Base-by-base conservation (phyloP, 2,113 vertebrate genomes). In the Hypomesus transpacificus region DNA sequence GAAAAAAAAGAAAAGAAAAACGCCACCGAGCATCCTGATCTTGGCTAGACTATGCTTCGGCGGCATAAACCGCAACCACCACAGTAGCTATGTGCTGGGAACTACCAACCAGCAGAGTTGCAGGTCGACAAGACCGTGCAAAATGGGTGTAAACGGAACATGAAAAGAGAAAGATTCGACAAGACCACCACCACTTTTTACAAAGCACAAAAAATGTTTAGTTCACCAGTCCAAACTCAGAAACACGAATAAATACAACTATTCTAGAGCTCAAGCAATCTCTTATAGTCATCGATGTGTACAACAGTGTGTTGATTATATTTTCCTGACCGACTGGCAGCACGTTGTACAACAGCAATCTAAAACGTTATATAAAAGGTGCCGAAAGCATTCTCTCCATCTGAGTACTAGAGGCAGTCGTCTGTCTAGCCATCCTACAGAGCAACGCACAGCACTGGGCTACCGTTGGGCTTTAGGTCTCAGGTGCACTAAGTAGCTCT, bases 211-310 rank as follows among this genome's bases (percentile, higher is more conserved):
- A 60, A 11, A 79, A 84, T 3, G 3, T 13, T 34, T 50, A 72
- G 75, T 73, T 82, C 66, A 78, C 68, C 62, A 77, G 80, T 85
- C 69, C 83, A 87, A 88, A 84, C 82, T 74, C 81, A 84, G 75
- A 77, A 84, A 88, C 74, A 82, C 71, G 77, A 91, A 91, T 91
- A 90, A 92, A 89, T 89, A 92, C 34, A 81, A 85, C 77, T 71
- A 82, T 70, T 66, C 59, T 72, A 66, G 68, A 77, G 65, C 75
- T 68, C 22, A 58, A 79, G 28, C 28, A 59, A 69, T 66, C 67
- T 67, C 54, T 51, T 61, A 54, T 51, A 68, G 66, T 66, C 57
- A 65, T 59, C 51, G 53, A 50, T 60, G 16, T 61, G 31, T 21
- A 69, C 34, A 84, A 89, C 85, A 89, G 86, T 88, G 75, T 61